Conservation (phyloP, 1,140 invertebrate genomes). For the Monochamus saltuarius region DNA sequence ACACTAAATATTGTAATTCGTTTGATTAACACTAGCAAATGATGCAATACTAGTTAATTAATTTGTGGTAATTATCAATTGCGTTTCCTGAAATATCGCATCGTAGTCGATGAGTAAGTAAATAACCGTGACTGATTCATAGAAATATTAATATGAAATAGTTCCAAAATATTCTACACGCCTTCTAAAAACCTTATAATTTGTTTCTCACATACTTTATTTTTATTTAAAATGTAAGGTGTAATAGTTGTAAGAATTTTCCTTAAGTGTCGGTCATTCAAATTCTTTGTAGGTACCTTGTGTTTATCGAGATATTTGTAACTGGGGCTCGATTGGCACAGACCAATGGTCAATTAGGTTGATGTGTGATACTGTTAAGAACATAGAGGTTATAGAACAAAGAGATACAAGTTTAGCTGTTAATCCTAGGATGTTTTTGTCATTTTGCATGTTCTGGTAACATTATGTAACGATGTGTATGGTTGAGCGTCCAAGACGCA, state of each 20-base stretch:
- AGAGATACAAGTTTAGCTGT: conserved; percentile 1
- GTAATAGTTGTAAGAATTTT: no score
- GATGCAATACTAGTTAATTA: conserved; percentile 1
- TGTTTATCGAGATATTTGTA: conserved; percentile 22
- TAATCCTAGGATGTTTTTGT: conserved; percentile 14
- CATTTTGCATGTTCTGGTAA: conserved; percentile 14
- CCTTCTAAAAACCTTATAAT: no score
- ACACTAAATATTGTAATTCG: no score
- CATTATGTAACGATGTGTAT: conserved; percentile 32
- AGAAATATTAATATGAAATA: no score
- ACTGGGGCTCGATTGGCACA: conserved; percentile 22
- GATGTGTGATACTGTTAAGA: conserved; percentile 5
- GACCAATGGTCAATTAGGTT: not conserved
- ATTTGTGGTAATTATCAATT: not conserved
- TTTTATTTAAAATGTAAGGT: no score
- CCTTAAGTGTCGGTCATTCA: no score
- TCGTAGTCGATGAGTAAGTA: conserved; percentile 9
- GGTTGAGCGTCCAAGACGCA: no score
- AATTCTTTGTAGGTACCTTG: not conserved
- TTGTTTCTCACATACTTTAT: no score
- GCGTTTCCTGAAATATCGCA: conserved; percentile 8
- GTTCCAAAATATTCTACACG: no score
- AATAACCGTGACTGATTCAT: no score
- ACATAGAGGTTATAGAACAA: conserved; percentile 9
- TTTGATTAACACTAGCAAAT: no score